Evolutionary conservation across 2,797 vertebrate species (phyloP).

Genomic region (Lophotriccus pileatus): DNA sequence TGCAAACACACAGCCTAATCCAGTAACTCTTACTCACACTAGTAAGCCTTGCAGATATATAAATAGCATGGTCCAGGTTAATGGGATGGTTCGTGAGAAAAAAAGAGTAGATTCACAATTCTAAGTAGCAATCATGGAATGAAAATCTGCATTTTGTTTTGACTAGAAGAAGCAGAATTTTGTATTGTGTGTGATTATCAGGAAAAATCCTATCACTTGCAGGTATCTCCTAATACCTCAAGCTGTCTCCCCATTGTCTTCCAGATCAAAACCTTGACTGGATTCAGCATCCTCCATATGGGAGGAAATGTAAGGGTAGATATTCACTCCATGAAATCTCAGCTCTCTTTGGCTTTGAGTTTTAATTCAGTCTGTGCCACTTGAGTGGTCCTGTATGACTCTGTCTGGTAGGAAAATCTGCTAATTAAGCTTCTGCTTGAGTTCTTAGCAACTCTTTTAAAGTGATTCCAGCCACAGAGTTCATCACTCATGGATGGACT

Average conservation of each 20-base stretch:
- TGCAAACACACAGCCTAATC: conserved; percentile 9
- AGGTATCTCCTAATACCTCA: not conserved
- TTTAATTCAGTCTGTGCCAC: not conserved
- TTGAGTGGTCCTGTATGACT: not conserved
- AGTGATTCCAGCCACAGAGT: not conserved
- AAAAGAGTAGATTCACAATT: not conserved
- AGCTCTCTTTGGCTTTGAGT: not conserved
- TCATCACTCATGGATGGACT: not conserved
- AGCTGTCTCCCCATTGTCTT: not conserved
- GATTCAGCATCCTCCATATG: not conserved
- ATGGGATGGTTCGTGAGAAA: not conserved
- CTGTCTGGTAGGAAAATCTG: not conserved
- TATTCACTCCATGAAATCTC: not conserved
- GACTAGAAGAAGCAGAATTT: not conserved
- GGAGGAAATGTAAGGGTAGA: not conserved
- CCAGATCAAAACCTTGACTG: not conserved
- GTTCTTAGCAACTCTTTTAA: not conserved
- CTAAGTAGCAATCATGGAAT: not conserved
- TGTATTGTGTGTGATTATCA: not conserved
- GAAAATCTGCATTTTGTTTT: not conserved
- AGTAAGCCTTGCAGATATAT: not conserved
- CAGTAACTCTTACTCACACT: not conserved
- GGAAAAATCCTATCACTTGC: not conserved
- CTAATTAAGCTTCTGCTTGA: not conserved
- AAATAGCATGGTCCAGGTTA: conserved; percentile 18